Evolutionary conservation across 2,888 invertebrate species (phyloP).

Genomic region (Sepioteuthis lessoniana): DNA sequence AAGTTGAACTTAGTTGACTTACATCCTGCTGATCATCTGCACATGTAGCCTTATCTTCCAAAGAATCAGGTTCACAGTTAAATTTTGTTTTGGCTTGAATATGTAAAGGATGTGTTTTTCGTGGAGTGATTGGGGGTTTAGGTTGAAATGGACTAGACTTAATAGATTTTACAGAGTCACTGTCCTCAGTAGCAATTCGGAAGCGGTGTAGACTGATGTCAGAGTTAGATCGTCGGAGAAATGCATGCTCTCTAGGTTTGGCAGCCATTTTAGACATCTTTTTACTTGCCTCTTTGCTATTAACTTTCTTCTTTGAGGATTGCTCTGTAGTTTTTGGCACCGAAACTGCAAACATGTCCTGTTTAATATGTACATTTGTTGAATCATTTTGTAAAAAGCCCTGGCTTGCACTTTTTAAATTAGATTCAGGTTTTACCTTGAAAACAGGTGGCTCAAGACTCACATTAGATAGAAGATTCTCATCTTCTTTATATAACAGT

Average conservation of each 20-base stretch:
- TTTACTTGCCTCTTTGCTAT: neutral
- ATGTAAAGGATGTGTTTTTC: neutral
- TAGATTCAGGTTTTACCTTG: neutral
- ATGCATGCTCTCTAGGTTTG: slow-evolving; percentile 39
- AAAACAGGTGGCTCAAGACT: neutral
- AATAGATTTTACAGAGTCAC: slow-evolving; percentile 61
- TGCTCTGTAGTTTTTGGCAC: neutral
- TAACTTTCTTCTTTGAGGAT: neutral
- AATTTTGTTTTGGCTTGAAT: slow-evolving; percentile 58
- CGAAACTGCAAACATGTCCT: neutral
- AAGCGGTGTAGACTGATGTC: slow-evolving; percentile 64
- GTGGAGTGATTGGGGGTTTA: slow-evolving; percentile 65
- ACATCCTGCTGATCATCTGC: slow-evolving; percentile 51
- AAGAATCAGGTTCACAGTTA: slow-evolving; percentile 61
- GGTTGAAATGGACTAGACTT: slow-evolving; percentile 65
- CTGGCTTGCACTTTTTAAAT: neutral
- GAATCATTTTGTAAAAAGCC: neutral
- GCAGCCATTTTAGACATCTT: slow-evolving; percentile 51
- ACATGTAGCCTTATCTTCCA: slow-evolving; percentile 58
- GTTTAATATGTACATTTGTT: neutral
- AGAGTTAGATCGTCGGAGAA: slow-evolving; percentile 56
- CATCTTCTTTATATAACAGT: neutral
- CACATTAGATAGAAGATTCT: neutral
- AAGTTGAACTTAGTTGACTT: no score
- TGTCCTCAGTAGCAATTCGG: slow-evolving; percentile 62